A percentile compares a stretch with the other conserved stretches of the same genome.
phyloP scores from a whole-genome alignment of 1,140 invertebrate genomes.

The Chionoecetes opilio region DNA sequence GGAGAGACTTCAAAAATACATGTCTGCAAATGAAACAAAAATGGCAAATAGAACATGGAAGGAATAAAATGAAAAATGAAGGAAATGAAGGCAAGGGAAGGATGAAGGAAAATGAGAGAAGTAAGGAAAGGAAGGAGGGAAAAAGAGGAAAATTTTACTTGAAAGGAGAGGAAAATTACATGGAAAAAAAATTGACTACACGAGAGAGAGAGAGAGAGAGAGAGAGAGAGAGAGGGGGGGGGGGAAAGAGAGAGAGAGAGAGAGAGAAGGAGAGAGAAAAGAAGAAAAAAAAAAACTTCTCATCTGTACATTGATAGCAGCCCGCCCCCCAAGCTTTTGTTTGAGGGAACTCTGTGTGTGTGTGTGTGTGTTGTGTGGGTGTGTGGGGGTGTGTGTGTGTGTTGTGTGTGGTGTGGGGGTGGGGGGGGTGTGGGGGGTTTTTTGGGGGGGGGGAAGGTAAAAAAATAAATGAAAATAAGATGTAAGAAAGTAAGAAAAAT shows the following conservation, averaged over 20 bases:
- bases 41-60: neutral
- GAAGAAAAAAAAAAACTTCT: neutral
- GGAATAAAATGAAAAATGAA: neutral
- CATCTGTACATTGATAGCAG: slow-evolving; percentile 19
- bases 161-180: neutral
- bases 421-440: too few relatives aligned
- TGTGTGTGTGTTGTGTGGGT: slow-evolving; percentile 41
- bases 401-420: neutral
- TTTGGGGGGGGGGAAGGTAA: too few relatives aligned
- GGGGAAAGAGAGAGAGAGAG: neutral
- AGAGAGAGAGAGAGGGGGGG: neutral
- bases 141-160: neutral
- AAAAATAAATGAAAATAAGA: too few relatives aligned
- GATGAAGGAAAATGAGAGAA: neutral
- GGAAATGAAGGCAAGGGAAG: neutral
- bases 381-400: neutral
- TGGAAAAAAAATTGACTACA: too few relatives aligned
- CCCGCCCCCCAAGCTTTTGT: slow-evolving; percentile 1
- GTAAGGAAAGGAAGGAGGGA: neutral
- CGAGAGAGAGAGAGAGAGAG: neutral
- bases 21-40: neutral
- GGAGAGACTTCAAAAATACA: too few relatives aligned
- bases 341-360: neutral
- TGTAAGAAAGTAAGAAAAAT: too few relatives aligned
- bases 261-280: too few relatives aligned